Evolutionary conservation across 2,113 vertebrate genomes (phyloP).

Genomic region (Cynopterus brachyotis): DNA sequence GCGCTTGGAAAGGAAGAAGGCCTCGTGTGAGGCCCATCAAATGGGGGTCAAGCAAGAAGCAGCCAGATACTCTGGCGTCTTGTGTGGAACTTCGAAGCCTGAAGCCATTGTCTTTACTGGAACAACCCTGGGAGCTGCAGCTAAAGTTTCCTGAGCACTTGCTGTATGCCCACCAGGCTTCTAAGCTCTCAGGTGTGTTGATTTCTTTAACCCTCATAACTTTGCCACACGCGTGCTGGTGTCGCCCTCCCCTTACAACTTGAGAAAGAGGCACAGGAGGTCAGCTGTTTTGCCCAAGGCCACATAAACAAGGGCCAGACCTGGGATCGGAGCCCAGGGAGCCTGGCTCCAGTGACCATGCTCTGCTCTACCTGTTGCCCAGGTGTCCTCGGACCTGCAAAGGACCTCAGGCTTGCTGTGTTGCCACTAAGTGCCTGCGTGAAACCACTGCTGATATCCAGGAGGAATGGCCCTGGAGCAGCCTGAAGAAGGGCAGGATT

Average conservation of each 20-base stretch:
- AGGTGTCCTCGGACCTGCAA: background rate
- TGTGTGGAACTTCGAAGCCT: background rate
- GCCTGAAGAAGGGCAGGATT: background rate
- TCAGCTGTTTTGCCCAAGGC: background rate
- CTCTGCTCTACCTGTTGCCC: background rate
- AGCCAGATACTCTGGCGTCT: background rate
- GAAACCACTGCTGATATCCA: background rate
- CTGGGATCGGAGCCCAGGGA: background rate
- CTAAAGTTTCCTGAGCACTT: background rate
- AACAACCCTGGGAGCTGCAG: background rate
- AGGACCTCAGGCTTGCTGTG: rapidly evolving
- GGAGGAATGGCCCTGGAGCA: background rate
- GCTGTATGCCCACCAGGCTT: background rate
- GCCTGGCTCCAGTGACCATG: rapidly evolving
- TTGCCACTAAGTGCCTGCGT: background rate
- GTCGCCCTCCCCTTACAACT: background rate
- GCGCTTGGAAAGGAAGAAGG: rapidly evolving
- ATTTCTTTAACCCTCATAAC: background rate
- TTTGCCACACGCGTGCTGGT: too few relatives aligned
- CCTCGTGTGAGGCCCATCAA: rapidly evolving
- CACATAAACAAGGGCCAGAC: background rate
- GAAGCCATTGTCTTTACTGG: background rate
- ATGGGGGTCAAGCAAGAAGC: background rate
- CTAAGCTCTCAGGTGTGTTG: background rate
- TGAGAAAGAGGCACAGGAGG: background rate